Base-by-base conservation (phyloP, 2,888 invertebrate species). In the Drosophila histrio region DNA sequence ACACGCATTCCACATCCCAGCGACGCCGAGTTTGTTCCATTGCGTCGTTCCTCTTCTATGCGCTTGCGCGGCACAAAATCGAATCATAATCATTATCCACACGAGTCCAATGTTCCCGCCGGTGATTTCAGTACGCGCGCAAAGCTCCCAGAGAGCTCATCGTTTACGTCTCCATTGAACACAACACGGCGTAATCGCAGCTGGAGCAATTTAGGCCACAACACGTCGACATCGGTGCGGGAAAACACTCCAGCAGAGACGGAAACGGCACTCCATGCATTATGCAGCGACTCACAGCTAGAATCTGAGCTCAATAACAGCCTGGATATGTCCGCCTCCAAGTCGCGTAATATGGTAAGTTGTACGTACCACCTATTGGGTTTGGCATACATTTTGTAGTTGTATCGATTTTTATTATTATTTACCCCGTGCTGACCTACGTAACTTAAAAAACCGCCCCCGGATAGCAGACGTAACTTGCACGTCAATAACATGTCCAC, bases 1-100 rank as follows among this genome's bases (percentile, higher is more conserved):
- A 87, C 87, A 66, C 87, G 87, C 65, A 82, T 84, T 59, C 88
- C 84, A 67, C 75, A 86, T 76, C 87, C 81, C 67, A 36, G 13
- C 24, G 22, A 19, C 24, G 38, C 58, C 47, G 73, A 79, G 15
- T 59, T 65, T 52, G 79, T 87, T 76, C 77, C 91, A 88, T 93
- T 95, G 91, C 94, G 94, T 72, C 94, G 95, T 90, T 93, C 94
- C 81, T 93, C 93, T 60, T 94, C 95, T 91, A 91, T 95, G 94
- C 94, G 95, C 89, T 90, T 95, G 94, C 94, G 94, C 91, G 94
- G 94, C 88, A 94, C 87, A 56, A 89, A 91, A 78, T 19, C 58
- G 62, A 26, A 22, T 41, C 41, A 22, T 1, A 22, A 28, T 11
- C 43, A 34, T 9, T 17, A 17, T 28, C 44, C 17, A 17, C 44